Percentiles rank a stretch among this genome's conserved stretches.
Conservation (phyloP, 1,140 invertebrate species). For the Drosophila punjabiensis region DNA sequence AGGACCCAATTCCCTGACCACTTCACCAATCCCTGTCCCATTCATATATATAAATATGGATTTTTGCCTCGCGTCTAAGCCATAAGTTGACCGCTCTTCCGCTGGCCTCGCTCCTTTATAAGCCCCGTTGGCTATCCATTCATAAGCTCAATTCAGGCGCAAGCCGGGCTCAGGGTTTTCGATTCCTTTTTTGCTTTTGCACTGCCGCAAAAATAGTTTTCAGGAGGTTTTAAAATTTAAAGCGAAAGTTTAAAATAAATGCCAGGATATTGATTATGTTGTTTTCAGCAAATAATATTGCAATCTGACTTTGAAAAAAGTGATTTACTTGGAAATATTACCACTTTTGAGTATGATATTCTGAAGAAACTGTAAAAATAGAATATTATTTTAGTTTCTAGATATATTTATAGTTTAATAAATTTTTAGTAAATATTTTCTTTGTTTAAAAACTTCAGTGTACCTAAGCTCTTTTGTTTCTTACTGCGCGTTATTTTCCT, state of each 20-base stretch:
- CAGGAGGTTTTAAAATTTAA: neutral
- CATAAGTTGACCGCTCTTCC: conserved; percentile 60
- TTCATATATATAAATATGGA: conserved; percentile 74
- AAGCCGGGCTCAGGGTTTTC: conserved; percentile 40
- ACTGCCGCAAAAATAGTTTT: conserved; percentile 8
- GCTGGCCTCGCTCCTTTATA: conserved; percentile 21
- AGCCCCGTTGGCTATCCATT: conserved; percentile 40
- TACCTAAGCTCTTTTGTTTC: conserved; percentile 66
- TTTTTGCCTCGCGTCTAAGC: conserved; percentile 65
- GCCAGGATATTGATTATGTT: neutral
- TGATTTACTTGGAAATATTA: neutral
- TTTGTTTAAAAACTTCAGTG: neutral
- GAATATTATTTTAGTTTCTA: neutral
- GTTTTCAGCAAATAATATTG: neutral
- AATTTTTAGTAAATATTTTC: neutral
- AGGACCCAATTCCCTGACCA: conserved; percentile 12
- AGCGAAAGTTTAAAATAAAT: neutral
- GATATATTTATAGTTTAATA: neutral
- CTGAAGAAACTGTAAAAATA: neutral
- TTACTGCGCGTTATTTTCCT: conserved; percentile 46
- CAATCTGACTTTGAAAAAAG: neutral
- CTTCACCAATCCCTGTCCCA: conserved; percentile 28
- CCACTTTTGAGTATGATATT: neutral
- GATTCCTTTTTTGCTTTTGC: conserved; percentile 12
- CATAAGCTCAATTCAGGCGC: conserved; percentile 53